These are phyloP conservation scores for Pontoporia blainvillei DNA, from an alignment of 2,113 vertebrate genomes.

Conservation along the genomic window DNA sequence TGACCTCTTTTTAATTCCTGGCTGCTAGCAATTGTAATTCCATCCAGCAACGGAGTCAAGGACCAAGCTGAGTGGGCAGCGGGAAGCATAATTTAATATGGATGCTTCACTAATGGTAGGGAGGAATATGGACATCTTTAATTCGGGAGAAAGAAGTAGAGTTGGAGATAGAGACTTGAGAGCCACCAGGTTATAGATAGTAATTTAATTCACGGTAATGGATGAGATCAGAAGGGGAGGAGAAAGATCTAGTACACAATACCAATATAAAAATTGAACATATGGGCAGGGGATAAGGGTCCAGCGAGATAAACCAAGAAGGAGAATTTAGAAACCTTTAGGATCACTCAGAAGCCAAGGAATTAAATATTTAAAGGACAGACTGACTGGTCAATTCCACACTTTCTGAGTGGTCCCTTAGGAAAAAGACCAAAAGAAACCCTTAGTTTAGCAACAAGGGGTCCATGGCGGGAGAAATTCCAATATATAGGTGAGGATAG, in stretches of 20 bases:
- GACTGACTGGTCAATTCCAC: rapidly evolving
- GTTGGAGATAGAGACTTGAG: not conserved
- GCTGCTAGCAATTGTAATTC: not conserved
- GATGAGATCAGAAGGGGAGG: not conserved
- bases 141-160: not conserved
- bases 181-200: not conserved
- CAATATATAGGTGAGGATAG: not conserved
- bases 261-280: not conserved
- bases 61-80: not conserved
- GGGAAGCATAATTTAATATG: not conserved
- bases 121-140: not conserved
- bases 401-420: not conserved
- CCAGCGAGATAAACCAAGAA: not conserved
- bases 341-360: not conserved
- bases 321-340: not conserved
- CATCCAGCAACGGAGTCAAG: not conserved
- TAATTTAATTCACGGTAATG: not conserved
- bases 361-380: not conserved
- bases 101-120: not conserved
- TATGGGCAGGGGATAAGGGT: not conserved
- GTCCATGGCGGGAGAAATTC: not conserved
- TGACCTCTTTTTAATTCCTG: not conserved
- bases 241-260: not conserved
- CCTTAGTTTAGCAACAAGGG: not conserved
- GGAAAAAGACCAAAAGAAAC: not conserved